Evolutionary conservation across 2,888 invertebrate genomes (phyloP).

Genomic region (Saturnia pavonia): DNA sequence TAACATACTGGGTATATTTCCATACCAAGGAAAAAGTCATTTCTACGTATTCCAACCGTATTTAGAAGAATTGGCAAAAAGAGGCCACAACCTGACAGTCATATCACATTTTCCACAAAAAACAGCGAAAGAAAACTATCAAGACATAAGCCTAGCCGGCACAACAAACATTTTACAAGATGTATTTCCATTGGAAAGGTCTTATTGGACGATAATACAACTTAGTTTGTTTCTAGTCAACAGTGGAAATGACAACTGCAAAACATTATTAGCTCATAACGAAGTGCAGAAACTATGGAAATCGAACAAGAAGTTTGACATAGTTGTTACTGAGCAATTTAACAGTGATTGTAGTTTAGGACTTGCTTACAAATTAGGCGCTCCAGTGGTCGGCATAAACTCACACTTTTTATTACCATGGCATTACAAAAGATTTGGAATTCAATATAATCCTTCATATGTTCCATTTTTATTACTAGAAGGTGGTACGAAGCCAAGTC

Average conservation of each 20-base stretch:
- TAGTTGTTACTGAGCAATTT: constrained; percentile 82
- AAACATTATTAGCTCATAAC: constrained; percentile 47
- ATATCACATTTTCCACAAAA: constrained; percentile 83
- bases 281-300: constrained; percentile 62
- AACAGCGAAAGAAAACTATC: constrained; percentile 53
- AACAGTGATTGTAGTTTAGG: constrained; percentile 83
- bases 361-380: constrained; percentile 77
- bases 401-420: constrained; percentile 81
- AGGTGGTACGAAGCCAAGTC: constrained; percentile 70
- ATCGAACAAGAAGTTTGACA: constrained; percentile 76
- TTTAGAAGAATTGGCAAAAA: constrained; percentile 78
- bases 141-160: constrained; percentile 59
- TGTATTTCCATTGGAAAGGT: constrained; percentile 44
- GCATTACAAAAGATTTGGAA: constrained; percentile 78
- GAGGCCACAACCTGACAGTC: constrained; percentile 85
- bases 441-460: constrained; percentile 82
- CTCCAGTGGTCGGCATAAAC: constrained; percentile 81
- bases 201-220: constrained; percentile 41
- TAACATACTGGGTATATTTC: constrained; percentile 84
- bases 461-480: constrained; percentile 78
- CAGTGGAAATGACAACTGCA: constrained; percentile 52
- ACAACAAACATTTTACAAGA: constrained; percentile 50
- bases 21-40: constrained; percentile 86
- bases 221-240: constrained; percentile 40
- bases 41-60: constrained; percentile 84